Conservation (phyloP, 2,888 invertebrate species). For the Cantharis rustica region DNA sequence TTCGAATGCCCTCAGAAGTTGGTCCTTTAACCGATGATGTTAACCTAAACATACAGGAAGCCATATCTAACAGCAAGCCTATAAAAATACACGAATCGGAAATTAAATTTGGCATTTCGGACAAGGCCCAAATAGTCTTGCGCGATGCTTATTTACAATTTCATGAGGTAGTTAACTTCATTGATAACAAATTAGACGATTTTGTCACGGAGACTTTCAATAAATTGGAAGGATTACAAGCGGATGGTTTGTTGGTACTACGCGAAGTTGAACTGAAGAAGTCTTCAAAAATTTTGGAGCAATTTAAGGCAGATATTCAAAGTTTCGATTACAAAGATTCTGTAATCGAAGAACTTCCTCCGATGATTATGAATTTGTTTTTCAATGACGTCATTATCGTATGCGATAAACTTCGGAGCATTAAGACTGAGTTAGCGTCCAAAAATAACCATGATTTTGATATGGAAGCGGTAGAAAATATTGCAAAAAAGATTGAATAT, state of each 20-base stretch:
- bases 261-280: background rate
- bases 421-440: background rate
- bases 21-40: slow-evolving; percentile 13
- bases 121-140: background rate
- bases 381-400: background rate
- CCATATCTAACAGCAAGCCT: slow-evolving; percentile 6
- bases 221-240: background rate
- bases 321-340: too few relatives aligned
- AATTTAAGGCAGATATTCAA: background rate
- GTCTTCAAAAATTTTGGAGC: background rate
- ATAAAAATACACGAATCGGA: slow-evolving; percentile 3
- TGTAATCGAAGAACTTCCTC: background rate
- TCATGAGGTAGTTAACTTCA: background rate
- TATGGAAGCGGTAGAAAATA: background rate
- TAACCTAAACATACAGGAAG: slow-evolving; percentile 3
- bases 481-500: slow-evolving; percentile 8
- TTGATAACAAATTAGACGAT: background rate
- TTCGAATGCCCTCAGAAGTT: slow-evolving; percentile 6
- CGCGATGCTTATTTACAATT: slow-evolving; percentile 16
- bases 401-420: background rate
- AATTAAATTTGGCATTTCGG: slow-evolving; percentile 19
- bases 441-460: background rate
- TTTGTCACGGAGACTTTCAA: background rate
- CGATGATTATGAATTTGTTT: background rate
- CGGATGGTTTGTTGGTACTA: background rate